phyloP scores from a whole-genome alignment of 2,113 vertebrate genomes.

The Scophthalmus maximus region DNA sequence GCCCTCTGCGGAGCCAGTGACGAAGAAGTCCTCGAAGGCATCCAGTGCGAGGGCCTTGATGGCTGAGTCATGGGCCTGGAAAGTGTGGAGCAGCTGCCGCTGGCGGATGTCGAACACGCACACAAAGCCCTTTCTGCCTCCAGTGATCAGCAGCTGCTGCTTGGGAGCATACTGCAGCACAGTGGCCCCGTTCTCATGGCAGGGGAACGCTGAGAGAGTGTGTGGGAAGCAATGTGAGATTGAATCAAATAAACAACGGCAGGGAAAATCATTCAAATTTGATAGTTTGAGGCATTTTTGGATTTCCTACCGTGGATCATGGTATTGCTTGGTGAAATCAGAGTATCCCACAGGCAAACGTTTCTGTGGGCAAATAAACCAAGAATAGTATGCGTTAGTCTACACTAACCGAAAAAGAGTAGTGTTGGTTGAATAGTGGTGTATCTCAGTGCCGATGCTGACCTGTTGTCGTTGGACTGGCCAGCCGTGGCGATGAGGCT shows the following conservation, averaged over 20 bases:
- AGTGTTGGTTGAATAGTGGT: not conserved
- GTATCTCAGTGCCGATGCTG: slow-evolving; percentile 14
- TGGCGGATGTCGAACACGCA: slow-evolving; percentile 97
- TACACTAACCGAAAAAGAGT: not conserved
- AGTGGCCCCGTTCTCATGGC: slow-evolving; percentile 96
- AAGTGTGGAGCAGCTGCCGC: slow-evolving; percentile 92
- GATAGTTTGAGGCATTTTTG: not conserved
- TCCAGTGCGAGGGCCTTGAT: slow-evolving; percentile 95
- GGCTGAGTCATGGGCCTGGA: slow-evolving; percentile 96
- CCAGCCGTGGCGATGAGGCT: slow-evolving; percentile 96
- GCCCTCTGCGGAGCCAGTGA: slow-evolving; percentile 96
- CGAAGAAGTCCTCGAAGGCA: slow-evolving; percentile 92
- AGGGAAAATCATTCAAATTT: not conserved
- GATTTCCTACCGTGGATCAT: slow-evolving; percentile 89
- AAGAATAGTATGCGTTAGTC: not conserved
- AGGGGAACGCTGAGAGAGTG: slow-evolving; percentile 88
- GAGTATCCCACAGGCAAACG: slow-evolving; percentile 93
- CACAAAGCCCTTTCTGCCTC: slow-evolving; percentile 92
- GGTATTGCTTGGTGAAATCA: slow-evolving; percentile 89
- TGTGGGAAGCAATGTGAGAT: slow-evolving; percentile 4
- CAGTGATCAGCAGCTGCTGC: slow-evolving; percentile 94
- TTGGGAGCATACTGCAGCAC: slow-evolving; percentile 96
- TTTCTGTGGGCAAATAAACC: slow-evolving; percentile 81
- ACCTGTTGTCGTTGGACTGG: slow-evolving; percentile 97
- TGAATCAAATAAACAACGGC: not conserved